Conservation (phyloP, 2,888 invertebrate species). For the Dryococelus australis region DNA sequence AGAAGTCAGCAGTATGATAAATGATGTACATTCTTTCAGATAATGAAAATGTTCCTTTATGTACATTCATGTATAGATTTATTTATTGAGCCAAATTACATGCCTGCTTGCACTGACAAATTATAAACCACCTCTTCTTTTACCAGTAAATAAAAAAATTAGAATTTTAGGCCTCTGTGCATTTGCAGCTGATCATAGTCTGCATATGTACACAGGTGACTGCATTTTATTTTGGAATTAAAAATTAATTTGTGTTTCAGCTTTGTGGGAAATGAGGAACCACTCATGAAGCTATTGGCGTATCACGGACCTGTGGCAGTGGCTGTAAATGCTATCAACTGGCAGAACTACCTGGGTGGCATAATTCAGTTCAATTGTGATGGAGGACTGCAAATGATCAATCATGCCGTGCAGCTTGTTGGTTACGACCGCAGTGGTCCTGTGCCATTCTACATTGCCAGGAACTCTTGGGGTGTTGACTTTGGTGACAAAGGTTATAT, state of each 20-base stretch:
- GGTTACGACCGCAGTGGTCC: constrained; percentile 79
- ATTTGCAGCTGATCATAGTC: too few species aligned
- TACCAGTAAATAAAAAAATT: too few species aligned
- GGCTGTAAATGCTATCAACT: constrained; percentile 82
- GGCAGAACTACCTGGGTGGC: constrained; percentile 88
- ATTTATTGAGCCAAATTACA: too few species aligned
- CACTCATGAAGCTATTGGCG: constrained; percentile 67
- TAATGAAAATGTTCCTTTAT: too few species aligned
- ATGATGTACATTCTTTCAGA: too few species aligned
- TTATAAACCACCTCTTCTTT: too few species aligned
- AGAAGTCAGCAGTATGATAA: too few species aligned
- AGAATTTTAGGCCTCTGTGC: too few species aligned
- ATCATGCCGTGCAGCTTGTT: constrained; percentile 84
- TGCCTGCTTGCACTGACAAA: too few species aligned
- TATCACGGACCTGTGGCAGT: constrained; percentile 80
- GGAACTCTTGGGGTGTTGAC: constrained; percentile 84
- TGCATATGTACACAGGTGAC: too few species aligned
- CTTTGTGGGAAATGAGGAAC: constrained; percentile 69
- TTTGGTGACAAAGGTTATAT: constrained; percentile 82
- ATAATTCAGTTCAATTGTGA: constrained; percentile 84
- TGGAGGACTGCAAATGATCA: constrained; percentile 65
- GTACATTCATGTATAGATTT: too few species aligned
- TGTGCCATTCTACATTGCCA: constrained; percentile 81
- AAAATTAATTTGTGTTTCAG: constrained; percentile 57
- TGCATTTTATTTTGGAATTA: too few species aligned